Evolutionary conservation across 1,140 invertebrate genomes (phyloP).

Genomic region (Vanessa atalanta): DNA sequence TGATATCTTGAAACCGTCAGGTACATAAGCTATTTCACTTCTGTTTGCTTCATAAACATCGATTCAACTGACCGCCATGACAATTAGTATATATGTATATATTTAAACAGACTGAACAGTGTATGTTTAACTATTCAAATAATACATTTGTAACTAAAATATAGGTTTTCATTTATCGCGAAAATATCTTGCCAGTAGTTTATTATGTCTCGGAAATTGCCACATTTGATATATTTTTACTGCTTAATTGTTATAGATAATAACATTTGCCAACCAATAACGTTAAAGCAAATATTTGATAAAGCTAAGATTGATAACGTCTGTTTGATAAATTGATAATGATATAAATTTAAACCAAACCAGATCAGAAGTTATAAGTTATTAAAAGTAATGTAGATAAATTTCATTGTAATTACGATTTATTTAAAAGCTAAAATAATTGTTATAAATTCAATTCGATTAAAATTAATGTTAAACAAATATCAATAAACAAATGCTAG

Average conservation of each 20-base stretch:
- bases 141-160: not conserved
- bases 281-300: constrained; percentile 14
- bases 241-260: constrained; percentile 29
- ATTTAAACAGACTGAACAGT: too few relatives aligned
- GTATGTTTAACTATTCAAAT: too few relatives aligned
- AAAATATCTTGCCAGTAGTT: not conserved
- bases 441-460: too few relatives aligned
- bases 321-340: not conserved
- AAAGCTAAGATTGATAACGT: constrained; percentile 12
- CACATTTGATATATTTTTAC: constrained; percentile 18
- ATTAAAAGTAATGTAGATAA: not conserved
- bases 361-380: not conserved
- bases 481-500: too few relatives aligned
- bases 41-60: too few relatives aligned
- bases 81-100: too few relatives aligned
- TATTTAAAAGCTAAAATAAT: not conserved
- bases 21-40: not conserved
- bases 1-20: too few relatives aligned
- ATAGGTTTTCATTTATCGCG: not conserved
- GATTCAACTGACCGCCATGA: too few relatives aligned
- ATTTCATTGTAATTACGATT: not conserved
- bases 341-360: not conserved
- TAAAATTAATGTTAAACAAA: too few relatives aligned
- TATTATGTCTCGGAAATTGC: not conserved
- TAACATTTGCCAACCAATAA: constrained; percentile 21